phyloP scores from a whole-genome alignment of 2,888 invertebrate species.

The Lepidocyrtinus sp. region DNA sequence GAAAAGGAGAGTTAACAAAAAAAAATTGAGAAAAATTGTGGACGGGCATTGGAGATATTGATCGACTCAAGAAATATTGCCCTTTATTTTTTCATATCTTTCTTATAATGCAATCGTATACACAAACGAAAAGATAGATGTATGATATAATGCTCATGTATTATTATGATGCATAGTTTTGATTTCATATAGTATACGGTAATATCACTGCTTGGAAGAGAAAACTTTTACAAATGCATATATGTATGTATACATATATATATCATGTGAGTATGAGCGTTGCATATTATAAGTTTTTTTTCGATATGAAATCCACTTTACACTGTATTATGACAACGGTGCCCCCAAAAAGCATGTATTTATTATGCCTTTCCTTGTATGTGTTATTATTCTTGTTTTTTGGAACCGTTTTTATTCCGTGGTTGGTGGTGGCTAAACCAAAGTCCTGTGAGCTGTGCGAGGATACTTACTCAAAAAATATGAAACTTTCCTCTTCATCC shows the following conservation, averaged over 20 bases:
- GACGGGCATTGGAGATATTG: slow-evolving; percentile 67
- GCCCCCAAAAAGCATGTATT: slow-evolving; percentile 50
- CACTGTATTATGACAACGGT: slow-evolving; percentile 51
- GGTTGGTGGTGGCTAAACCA: neutral
- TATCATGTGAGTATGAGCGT: slow-evolving; percentile 32
- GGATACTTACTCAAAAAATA: slow-evolving; percentile 33
- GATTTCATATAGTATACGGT: slow-evolving; percentile 30
- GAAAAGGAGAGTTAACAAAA: slow-evolving; percentile 43
- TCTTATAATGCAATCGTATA: slow-evolving; percentile 3
- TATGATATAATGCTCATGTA: slow-evolving; percentile 44
- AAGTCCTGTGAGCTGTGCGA: slow-evolving; percentile 19
- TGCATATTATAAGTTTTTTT: slow-evolving; percentile 45
- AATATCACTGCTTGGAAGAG: slow-evolving; percentile 29
- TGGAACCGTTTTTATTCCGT: slow-evolving; percentile 24
- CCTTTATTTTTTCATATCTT: slow-evolving; percentile 61
- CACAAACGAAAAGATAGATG: slow-evolving; percentile 41
- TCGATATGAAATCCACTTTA: slow-evolving; percentile 54
- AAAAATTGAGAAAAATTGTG: slow-evolving; percentile 59
- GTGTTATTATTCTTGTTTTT: slow-evolving; percentile 25
- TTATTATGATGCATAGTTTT: slow-evolving; percentile 49
- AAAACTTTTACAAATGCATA: slow-evolving; percentile 7
- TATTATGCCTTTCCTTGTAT: slow-evolving; percentile 37
- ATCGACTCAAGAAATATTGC: slow-evolving; percentile 69
- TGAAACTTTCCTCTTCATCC: slow-evolving; percentile 48
- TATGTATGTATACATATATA: too few relatives aligned